Conservation (phyloP, 2,797 vertebrate species). For the Acropternis orthonyx region DNA sequence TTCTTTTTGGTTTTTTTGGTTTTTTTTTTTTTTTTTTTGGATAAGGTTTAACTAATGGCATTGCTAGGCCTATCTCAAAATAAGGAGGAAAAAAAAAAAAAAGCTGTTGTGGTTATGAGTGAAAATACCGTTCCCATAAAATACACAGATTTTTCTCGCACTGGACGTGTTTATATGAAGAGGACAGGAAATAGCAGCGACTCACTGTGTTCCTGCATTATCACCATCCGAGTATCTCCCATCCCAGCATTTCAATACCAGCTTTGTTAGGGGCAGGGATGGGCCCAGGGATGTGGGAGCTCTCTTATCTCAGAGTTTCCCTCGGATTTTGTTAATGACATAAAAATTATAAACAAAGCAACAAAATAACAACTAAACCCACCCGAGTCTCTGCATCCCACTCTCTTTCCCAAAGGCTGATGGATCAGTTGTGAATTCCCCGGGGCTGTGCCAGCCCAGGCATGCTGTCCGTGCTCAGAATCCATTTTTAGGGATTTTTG, state of each 20-base stretch:
- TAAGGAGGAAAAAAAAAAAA: not conserved
- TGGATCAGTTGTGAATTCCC: not conserved
- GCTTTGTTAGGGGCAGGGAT: not conserved
- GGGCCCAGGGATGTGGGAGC: not conserved
- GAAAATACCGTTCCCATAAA: not conserved
- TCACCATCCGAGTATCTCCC: not conserved
- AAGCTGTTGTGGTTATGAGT: not conserved
- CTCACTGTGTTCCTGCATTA: not conserved
- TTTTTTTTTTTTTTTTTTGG: not conserved
- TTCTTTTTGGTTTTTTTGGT: not conserved
- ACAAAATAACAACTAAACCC: not conserved
- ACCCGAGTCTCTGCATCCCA: not conserved
- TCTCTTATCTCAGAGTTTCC: not conserved
- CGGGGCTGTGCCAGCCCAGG: not conserved
- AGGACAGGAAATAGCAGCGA: constrained; percentile 19
- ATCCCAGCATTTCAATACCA: not conserved
- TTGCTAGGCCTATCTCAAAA: not conserved
- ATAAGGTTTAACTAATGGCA: not conserved
- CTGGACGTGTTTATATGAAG: not conserved
- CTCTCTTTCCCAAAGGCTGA: not conserved
- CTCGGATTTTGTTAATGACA: not conserved
- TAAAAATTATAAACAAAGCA: not conserved
- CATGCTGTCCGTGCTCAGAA: accelerated
- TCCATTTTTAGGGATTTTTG: not conserved
- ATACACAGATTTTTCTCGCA: not conserved